A percentile compares a stretch with the other conserved stretches of the same genome.
phyloP scores from a whole-genome alignment of 2,888 invertebrate species.

The Pyrrhia umbra region DNA sequence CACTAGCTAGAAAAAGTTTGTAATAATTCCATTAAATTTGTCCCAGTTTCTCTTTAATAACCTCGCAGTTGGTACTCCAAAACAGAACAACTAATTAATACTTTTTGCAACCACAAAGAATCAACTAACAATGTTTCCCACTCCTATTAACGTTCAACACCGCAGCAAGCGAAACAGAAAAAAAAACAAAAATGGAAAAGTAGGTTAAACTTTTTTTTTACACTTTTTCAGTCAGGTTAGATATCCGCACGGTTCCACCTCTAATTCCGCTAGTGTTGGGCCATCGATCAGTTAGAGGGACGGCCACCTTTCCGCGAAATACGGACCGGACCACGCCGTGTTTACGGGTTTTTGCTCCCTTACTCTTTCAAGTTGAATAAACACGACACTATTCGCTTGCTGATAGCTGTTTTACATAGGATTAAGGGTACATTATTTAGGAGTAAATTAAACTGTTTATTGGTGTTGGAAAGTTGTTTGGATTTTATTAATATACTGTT shows the following conservation, averaged over 20 bases:
- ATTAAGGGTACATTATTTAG: constrained; percentile 32
- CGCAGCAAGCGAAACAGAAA: constrained; percentile 20
- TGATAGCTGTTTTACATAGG: constrained; percentile 46
- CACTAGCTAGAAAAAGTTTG: constrained; percentile 19
- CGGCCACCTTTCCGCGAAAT: constrained; percentile 83
- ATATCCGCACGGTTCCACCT: constrained; percentile 58
- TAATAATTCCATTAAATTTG: constrained; percentile 16
- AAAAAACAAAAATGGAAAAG: constrained; percentile 35
- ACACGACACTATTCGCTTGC: constrained; percentile 55
- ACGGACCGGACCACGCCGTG: constrained; percentile 73
- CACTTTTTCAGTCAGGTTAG: constrained; percentile 52
- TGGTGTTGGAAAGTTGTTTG: constrained; percentile 25
- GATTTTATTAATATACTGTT: background rate
- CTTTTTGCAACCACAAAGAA: constrained; percentile 42
- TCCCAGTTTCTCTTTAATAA: constrained; percentile 24
- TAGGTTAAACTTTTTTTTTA: constrained; percentile 49
- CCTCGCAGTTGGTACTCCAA: background rate
- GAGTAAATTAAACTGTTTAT: constrained; percentile 11
- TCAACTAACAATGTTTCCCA: constrained; percentile 28
- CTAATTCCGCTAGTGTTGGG: constrained; percentile 67
- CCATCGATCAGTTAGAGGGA: constrained; percentile 84
- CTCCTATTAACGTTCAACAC: constrained; percentile 17
- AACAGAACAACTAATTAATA: constrained; percentile 36
- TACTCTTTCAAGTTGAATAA: constrained; percentile 63
- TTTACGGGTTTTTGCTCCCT: constrained; percentile 76